Evolutionary conservation across 2,113 vertebrate species (phyloP).

Genomic region (Cathartes aura): DNA sequence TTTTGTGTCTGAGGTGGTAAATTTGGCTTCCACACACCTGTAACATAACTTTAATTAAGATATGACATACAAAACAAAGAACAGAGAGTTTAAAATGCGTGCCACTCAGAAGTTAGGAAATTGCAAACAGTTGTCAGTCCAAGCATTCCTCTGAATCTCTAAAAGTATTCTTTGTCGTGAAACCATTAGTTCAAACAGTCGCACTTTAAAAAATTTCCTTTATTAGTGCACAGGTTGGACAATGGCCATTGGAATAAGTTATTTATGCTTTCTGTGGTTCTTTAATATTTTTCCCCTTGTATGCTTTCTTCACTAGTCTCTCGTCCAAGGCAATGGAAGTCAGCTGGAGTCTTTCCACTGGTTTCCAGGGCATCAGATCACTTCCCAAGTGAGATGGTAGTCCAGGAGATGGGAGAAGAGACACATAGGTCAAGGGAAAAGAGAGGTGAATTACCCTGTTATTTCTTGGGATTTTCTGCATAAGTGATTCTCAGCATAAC

Average conservation of each 20-base stretch:
- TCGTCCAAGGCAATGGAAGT: not conserved
- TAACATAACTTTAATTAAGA: not conserved
- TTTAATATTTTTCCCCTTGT: not conserved
- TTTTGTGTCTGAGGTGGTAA: not conserved
- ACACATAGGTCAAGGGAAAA: not conserved
- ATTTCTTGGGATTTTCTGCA: not conserved
- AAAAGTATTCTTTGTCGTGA: not conserved
- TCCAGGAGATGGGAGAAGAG: not conserved
- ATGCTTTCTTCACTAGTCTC: not conserved
- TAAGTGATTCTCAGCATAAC: constrained; percentile 7
- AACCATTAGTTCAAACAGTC: not conserved
- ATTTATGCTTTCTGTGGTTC: not conserved
- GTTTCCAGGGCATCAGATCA: not conserved
- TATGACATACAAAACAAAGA: not conserved
- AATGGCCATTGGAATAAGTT: not conserved
- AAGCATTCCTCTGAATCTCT: not conserved
- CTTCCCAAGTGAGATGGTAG: not conserved
- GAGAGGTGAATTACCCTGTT: not conserved
- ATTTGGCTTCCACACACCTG: not conserved
- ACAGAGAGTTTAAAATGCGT: not conserved
- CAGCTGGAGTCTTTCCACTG: not conserved
- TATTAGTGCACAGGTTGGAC: not conserved
- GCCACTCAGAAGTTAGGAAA: not conserved
- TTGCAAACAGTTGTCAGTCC: not conserved
- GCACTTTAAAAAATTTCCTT: not conserved